A percentile compares a stretch with the other conserved stretches of the same genome.
These are phyloP conservation scores for Morpho achilles DNA, from an alignment of 2,888 invertebrate species.

Conservation along the genomic window DNA sequence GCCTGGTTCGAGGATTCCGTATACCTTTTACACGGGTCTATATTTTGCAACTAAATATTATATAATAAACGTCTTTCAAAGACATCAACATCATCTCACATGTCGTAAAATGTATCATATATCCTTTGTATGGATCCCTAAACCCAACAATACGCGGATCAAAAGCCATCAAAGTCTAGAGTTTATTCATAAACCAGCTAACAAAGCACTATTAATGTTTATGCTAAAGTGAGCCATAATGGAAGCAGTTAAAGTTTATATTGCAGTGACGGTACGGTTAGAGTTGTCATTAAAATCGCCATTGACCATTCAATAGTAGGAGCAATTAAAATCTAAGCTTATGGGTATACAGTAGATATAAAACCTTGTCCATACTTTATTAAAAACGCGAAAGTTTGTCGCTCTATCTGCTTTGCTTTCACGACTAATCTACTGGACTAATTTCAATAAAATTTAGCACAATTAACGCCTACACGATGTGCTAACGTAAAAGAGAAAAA, in stretches of 20 bases:
- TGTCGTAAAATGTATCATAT: constrained; percentile 34
- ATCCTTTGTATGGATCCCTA: constrained; percentile 35
- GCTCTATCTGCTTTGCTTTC: too few relatives aligned
- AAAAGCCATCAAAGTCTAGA: constrained; percentile 29
- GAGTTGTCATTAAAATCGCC: constrained; percentile 12
- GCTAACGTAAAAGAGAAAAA: too few relatives aligned
- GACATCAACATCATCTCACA: constrained; percentile 31
- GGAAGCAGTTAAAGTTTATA: not conserved
- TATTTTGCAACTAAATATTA: too few relatives aligned
- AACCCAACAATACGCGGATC: constrained; percentile 37
- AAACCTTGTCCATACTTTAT: too few relatives aligned
- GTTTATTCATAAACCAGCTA: constrained; percentile 32
- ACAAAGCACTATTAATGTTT: constrained; percentile 6
- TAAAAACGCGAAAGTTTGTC: too few relatives aligned
- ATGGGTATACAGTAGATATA: not conserved
- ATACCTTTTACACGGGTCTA: too few relatives aligned
- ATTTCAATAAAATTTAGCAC: too few relatives aligned
- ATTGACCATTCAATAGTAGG: constrained; percentile 10
- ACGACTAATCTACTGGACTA: too few relatives aligned
- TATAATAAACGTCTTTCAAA: constrained; percentile 16
- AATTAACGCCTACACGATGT: too few relatives aligned
- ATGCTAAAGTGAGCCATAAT: constrained; percentile 4
- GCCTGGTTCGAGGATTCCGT: too few relatives aligned
- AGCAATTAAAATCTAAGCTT: constrained; percentile 20
- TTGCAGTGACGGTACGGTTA: not conserved